Evolutionary conservation across 2,797 vertebrate species (phyloP), one percentile per base, ranked within the genome.

Genomic region (Sebastes steindachneri): DNA sequence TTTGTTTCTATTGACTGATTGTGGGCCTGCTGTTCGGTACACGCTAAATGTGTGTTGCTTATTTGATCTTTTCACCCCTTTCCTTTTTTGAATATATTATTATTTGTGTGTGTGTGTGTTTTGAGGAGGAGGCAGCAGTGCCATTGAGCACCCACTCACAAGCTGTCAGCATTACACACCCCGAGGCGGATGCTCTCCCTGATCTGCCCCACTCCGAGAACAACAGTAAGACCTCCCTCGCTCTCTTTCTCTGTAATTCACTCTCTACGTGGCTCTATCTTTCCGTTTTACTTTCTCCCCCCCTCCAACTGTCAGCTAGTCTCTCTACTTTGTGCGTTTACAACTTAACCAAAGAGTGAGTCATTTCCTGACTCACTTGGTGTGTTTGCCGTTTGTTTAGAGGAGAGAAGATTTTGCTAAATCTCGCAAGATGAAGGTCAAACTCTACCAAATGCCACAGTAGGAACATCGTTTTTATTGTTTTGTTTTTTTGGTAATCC

Each of bases 221-320:
- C 59, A 83, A 95, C 88, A 94, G 97, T 97, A 95, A 97, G 96
- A 78, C 68, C 73, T 41, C 69, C 23, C 26, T 58, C 67, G 26
- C 54, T 48, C n/a, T 23, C 33, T 62, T 2, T 7, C 59, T 21
- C 26, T 64, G 15, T 58, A 58, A 55, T 15, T 26, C 55, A 3
- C 9, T 26, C 55, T 65, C 73, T 60, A 10, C 2, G 4, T 70
- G 21, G 14, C 21, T 51, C 77, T 33, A 9, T 74, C 45, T 41
- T 51, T 80, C 17, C 41, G 21, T 86, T 74, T 87, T 53, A 53
- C 51, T 82, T 77, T 85, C 54, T 65, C 58, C 57, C 72, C 33
- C 76, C 26, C 76, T 26, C n/a, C 12, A 33, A 14, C 80, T 85
- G 75, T 84, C 63, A 62, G 62, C 60, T 53, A 41, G 37, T 57